These are phyloP conservation scores for Leucophenga montana DNA, from an alignment of 2,888 invertebrate species.

Conservation along the genomic window DNA sequence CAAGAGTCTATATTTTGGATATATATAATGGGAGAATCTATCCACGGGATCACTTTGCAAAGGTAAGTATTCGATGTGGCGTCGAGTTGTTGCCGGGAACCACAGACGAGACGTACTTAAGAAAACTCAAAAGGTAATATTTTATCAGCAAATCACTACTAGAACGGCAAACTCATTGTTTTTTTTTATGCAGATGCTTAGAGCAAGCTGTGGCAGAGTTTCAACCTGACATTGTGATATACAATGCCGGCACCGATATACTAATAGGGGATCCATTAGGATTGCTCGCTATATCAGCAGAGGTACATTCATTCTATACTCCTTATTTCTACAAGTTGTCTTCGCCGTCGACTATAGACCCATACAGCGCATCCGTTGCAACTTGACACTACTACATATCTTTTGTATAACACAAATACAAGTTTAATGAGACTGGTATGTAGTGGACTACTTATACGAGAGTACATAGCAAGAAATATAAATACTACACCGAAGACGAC, in stretches of 20 bases:
- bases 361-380: no score
- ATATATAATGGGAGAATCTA: constrained; percentile 88
- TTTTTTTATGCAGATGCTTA: constrained; percentile 76
- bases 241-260: constrained; percentile 94
- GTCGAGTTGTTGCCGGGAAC: constrained; percentile 79
- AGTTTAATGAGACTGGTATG: no score
- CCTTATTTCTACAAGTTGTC: neutral
- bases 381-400: no score
- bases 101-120: constrained; percentile 81
- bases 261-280: constrained; percentile 86
- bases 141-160: neutral
- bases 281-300: constrained; percentile 79
- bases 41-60: constrained; percentile 84
- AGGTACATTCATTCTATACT: constrained; percentile 72
- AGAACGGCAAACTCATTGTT: constrained; percentile 40
- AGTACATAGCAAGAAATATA: neutral
- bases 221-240: constrained; percentile 86
- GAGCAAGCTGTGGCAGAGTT: constrained; percentile 81
- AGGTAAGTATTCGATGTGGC: constrained; percentile 80
- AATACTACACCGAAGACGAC: neutral
- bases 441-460: no score
- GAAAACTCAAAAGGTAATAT: constrained; percentile 78
- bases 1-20: constrained; percentile 88
- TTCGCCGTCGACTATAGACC: no score
- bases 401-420: no score